These are phyloP conservation scores for Lamproptera curius DNA, from an alignment of 2,888 invertebrate genomes.

Conservation along the genomic window DNA sequence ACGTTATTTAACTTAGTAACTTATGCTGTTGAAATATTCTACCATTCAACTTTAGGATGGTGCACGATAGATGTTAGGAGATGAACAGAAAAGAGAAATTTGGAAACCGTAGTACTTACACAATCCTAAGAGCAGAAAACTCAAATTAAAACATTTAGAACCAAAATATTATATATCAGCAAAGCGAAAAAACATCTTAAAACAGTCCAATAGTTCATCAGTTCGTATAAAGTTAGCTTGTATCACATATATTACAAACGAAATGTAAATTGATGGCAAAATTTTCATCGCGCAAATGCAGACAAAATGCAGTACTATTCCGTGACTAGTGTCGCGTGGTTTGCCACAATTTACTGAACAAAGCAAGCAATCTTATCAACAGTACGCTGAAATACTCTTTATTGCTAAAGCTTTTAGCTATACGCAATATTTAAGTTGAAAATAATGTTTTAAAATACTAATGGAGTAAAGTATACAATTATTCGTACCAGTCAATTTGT, in stretches of 20 bases:
- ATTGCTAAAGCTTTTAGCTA: background rate
- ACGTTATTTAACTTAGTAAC: no score
- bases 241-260: background rate
- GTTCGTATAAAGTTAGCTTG: background rate
- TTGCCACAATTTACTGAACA: conserved; percentile 9
- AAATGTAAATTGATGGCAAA: background rate
- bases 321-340: conserved; percentile 19
- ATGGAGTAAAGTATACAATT: no score
- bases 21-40: no score
- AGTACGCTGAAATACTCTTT: conserved; percentile 5
- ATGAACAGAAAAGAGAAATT: no score
- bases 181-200: background rate
- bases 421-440: no score
- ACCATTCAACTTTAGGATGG: no score
- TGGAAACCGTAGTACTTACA: background rate
- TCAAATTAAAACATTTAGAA: background rate
- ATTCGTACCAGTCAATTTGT: no score
- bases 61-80: no score
- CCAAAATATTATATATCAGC: background rate
- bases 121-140: background rate
- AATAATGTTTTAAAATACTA: no score
- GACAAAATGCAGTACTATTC: conserved; percentile 12
- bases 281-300: conserved; percentile 7
- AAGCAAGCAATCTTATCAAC: background rate
- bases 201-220: background rate